These are phyloP conservation scores for Todiramphus chloris DNA, from an alignment of 2,113 vertebrate species.

Conservation along the genomic window DNA sequence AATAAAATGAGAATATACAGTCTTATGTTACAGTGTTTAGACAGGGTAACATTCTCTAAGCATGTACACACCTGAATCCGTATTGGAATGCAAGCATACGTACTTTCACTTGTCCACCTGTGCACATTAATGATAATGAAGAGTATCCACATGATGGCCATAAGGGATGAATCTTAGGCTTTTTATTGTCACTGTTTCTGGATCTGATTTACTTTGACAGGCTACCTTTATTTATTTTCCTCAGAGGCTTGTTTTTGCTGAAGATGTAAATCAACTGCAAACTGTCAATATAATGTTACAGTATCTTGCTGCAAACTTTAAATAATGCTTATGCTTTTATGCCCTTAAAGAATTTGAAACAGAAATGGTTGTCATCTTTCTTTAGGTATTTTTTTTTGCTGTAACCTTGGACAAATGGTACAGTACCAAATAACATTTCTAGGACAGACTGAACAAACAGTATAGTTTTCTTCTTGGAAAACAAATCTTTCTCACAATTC, in stretches of 20 bases:
- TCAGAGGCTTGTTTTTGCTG: background rate
- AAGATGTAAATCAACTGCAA: background rate
- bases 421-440: background rate
- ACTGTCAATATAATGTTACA: background rate
- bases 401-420: background rate
- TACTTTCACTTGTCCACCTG: background rate
- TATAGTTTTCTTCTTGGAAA: background rate
- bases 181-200: background rate
- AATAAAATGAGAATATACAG: background rate
- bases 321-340: background rate
- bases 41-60: background rate
- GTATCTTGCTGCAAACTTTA: background rate
- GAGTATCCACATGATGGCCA: accelerated
- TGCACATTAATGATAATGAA: background rate
- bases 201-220: background rate
- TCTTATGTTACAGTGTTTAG: background rate
- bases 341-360: background rate
- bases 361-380: background rate
- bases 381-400: background rate
- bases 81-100: accelerated
- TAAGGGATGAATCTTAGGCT: accelerated
- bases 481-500: background rate
- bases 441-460: background rate
- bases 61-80: background rate
- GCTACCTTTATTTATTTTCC: background rate